These are phyloP conservation scores for Pungitius pungitius DNA, from an alignment of 2,113 vertebrate species.

Conservation along the genomic window DNA sequence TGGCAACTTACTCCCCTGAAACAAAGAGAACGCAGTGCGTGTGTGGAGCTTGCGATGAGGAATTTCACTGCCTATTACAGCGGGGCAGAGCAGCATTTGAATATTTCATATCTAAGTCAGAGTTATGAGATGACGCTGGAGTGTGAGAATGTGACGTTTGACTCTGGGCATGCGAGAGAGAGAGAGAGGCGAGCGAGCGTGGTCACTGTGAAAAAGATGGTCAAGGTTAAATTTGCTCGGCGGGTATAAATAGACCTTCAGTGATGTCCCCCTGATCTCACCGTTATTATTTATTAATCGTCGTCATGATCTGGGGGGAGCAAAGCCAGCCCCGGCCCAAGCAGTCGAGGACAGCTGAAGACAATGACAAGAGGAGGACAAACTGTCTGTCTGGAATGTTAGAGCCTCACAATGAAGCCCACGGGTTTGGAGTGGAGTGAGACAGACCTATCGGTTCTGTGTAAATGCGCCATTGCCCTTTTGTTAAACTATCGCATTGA, in stretches of 20 bases:
- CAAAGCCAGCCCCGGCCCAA: constrained; percentile 28
- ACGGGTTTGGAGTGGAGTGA: constrained; percentile 18
- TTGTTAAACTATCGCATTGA: constrained; percentile 43
- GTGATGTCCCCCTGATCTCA: constrained; percentile 60
- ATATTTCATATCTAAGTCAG: constrained; percentile 65
- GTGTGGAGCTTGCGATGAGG: constrained; percentile 37
- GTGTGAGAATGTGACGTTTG: constrained; percentile 62
- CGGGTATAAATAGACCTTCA: constrained; percentile 61
- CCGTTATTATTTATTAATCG: constrained; percentile 67
- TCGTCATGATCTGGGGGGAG: constrained; percentile 63
- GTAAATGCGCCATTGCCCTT: constrained; percentile 39
- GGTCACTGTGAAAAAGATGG: constrained; percentile 58
- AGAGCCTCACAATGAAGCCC: constrained; percentile 12
- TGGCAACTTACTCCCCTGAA: constrained; percentile 6
- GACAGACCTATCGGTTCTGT: constrained; percentile 26
- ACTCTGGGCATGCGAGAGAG: constrained; percentile 50
- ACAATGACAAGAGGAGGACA: constrained; percentile 45
- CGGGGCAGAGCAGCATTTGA: constrained; percentile 48
- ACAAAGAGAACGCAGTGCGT: constrained; percentile 16
- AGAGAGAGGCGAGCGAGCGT: too few relatives aligned
- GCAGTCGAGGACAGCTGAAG: constrained; percentile 32
- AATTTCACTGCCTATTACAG: constrained; percentile 45
- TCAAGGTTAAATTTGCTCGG: constrained; percentile 71
- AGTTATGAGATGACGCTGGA: constrained; percentile 50
- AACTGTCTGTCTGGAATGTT: constrained; percentile 8